Evolutionary conservation across 92 coral and sea anemone genomes (phyloP), one percentile per base, ranked within the genome.

Genomic region (Zoanthus solanderi): DNA sequence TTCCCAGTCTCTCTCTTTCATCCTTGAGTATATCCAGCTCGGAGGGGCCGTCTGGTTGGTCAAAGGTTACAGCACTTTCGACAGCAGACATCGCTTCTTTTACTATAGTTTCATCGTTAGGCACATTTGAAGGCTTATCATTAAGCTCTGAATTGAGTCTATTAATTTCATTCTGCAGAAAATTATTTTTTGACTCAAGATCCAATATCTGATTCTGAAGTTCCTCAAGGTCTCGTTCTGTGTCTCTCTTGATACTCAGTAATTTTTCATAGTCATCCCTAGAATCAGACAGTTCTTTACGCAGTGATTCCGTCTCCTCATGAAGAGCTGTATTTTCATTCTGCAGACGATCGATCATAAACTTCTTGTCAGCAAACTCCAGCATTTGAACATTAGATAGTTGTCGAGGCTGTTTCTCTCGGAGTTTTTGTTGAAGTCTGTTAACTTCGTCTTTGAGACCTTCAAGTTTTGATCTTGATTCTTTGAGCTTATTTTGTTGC

Each of bases 1-100:
- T 75, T 29, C 93, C 91, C 74, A 97, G 86, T 48, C 98, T 94
- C 7, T 97, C 98, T 50, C 94, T 89, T 74, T 97, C 99, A 7
- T 91, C 97, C 57, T 91, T 95, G 29, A 93, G 90, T 58, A 94
- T 89, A 28, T 95, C 98, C 53, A 88, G 37, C 52, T 94, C 92
- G n/a, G 92, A 88, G 16, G 87, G 78, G 1, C 85, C 85, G 58
- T 88, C 87, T 32, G 92, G 79, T 65, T 90, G 90, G 76, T 78
- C 84, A 79, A 90, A 76, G 68, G 46, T 57, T 52, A 72, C 71
- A 14, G 87, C 87, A 7, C 89, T 85, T 17, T 90, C 90, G 10
- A 90, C 92, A 54, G 76, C 84, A 9, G 34, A 66, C 1, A 85
- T 75, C 73, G 58, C 72, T 63, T 90, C 87, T 37, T 87, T 84